Percentiles rank a stretch among this genome's conserved stretches.
Conservation (phyloP, 23 tunicate genomes). For the Trididemnum clinides region DNA sequence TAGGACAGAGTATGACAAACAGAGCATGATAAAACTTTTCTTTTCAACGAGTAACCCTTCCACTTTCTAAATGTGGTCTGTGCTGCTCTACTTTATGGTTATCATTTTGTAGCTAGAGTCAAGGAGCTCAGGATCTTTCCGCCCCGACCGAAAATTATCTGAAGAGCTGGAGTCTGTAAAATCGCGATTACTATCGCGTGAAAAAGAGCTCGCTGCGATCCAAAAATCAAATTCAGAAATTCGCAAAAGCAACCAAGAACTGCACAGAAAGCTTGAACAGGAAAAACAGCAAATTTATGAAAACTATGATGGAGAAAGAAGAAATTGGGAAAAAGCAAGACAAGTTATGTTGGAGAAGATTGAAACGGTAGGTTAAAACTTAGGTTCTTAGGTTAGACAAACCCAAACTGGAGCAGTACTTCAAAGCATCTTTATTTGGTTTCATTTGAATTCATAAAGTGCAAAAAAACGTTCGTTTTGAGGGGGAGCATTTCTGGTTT, state of each 20-base stretch:
- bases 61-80: too few relatives aligned
- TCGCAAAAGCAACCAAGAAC: constrained; percentile 16
- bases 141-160: neutral
- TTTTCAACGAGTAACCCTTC: too few relatives aligned
- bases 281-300: constrained; percentile 26
- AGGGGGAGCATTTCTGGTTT: too few relatives aligned
- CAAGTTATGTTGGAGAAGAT: constrained; percentile 61
- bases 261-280: neutral
- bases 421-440: too few relatives aligned
- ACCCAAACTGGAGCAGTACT: too few relatives aligned
- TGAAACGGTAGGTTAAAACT: constrained; percentile 34
- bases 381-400: too few relatives aligned
- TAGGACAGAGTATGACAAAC: too few relatives aligned
- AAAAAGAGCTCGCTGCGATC: constrained; percentile 6
- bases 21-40: too few relatives aligned
- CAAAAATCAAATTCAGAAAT: constrained; percentile 17
- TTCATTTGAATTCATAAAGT: too few relatives aligned
- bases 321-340: constrained; percentile 52
- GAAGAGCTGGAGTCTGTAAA: constrained; percentile 11
- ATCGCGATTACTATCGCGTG: constrained; percentile 6
- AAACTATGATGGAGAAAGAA: constrained; percentile 44
- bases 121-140: too few relatives aligned
- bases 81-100: too few relatives aligned
- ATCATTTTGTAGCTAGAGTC: constrained; percentile 34
- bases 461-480: too few relatives aligned